Percentiles rank a stretch among this genome's conserved stretches.
phyloP scores from a whole-genome alignment of 23 tunicate genomes.

The Halocynthia aurantium region DNA sequence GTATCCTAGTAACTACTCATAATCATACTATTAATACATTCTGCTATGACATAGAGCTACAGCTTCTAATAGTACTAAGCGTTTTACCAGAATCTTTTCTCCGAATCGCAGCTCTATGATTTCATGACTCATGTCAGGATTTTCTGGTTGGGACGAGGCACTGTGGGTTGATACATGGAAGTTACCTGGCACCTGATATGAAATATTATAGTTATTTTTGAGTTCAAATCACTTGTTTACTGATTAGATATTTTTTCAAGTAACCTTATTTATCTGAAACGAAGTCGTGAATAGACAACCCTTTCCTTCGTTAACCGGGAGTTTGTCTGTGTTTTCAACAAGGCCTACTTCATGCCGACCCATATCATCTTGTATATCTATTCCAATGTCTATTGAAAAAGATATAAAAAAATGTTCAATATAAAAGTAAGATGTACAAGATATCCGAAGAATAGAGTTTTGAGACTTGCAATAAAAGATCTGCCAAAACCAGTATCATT shows the following conservation, averaged over 20 bases:
- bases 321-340: slow-evolving; percentile 84
- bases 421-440: background rate
- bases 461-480: no score
- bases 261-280: slow-evolving; percentile 83
- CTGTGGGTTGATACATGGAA: slow-evolving; percentile 99
- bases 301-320: slow-evolving; percentile 62
- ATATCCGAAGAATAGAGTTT: background rate
- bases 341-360: slow-evolving; percentile 99
- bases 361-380: slow-evolving; percentile 99
- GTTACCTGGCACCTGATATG: slow-evolving; percentile 89
- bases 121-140: slow-evolving; percentile 99
- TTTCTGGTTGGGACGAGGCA: slow-evolving; percentile 64
- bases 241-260: no score
- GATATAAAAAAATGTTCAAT: background rate
- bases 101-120: slow-evolving; percentile 86
- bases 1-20: background rate
- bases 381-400: slow-evolving; percentile 66
- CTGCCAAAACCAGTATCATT: background rate
- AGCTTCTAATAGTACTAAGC: background rate
- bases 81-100: slow-evolving; percentile 53
- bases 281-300: slow-evolving; percentile 85
- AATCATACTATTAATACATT: background rate
- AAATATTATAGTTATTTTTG: background rate
- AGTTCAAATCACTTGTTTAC: background rate
- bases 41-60: no score